Percentiles rank a stretch among this genome's conserved stretches.
phyloP scores from a whole-genome alignment of 2,797 vertebrate species.

The Coracias cyanogaster region DNA sequence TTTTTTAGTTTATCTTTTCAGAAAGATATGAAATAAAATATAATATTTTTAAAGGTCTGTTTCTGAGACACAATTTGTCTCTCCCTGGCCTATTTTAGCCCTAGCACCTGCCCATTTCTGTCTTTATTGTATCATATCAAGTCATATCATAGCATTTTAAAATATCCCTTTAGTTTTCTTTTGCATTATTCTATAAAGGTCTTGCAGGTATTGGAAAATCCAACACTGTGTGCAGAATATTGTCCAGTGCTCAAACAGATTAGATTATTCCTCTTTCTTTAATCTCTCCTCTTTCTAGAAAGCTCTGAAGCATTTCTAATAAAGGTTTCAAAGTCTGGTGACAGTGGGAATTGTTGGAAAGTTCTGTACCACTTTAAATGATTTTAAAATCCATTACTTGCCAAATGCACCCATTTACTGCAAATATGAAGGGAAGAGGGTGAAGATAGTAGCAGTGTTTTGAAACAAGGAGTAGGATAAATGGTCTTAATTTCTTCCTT shows the following conservation, averaged over 20 bases:
- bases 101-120: not conserved
- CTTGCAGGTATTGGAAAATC: not conserved
- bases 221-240: not conserved
- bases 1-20: not conserved
- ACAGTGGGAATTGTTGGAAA: not conserved
- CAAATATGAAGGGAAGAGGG: not conserved
- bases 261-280: not conserved
- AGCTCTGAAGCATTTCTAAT: not conserved
- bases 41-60: not conserved
- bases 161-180: not conserved
- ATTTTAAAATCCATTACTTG: not conserved
- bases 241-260: not conserved
- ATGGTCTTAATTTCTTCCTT: not conserved
- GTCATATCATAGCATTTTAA: not conserved
- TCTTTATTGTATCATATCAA: not conserved
- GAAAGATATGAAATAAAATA: not conserved
- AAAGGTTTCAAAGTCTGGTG: not conserved
- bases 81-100: not conserved
- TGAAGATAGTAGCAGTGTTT: not conserved
- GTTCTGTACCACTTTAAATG: not conserved
- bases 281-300: not conserved
- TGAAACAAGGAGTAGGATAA: not conserved
- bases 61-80: not conserved
- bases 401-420: not conserved
- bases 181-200: not conserved